These are phyloP conservation scores for Apus apus DNA, from an alignment of 2,113 vertebrate genomes.

Conservation along the genomic window DNA sequence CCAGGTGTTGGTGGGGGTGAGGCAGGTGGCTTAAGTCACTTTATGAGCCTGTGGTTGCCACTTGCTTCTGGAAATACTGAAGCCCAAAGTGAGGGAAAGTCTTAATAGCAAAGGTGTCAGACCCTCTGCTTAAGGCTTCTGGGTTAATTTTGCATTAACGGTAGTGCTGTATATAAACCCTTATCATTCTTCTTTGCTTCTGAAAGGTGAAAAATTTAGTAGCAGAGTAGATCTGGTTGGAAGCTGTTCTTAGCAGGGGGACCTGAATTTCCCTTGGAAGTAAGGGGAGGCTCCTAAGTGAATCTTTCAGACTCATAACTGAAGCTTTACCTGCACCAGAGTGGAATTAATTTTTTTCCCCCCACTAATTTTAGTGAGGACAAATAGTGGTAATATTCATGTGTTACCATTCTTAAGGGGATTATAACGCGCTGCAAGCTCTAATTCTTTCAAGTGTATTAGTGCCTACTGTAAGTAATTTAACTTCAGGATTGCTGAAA, in stretches of 20 bases:
- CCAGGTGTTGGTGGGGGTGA: background rate
- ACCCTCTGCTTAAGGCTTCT: background rate
- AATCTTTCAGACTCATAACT: background rate
- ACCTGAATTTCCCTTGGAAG: background rate
- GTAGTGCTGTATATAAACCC: background rate
- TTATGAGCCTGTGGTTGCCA: fast-evolving
- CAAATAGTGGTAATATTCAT: background rate
- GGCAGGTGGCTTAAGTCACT: background rate
- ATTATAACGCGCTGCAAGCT: background rate
- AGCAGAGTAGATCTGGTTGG: background rate
- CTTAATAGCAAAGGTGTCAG: background rate
- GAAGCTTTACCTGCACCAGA: background rate
- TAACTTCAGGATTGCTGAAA: background rate
- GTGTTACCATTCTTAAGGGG: background rate
- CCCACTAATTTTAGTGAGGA: background rate
- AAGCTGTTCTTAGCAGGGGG: background rate
- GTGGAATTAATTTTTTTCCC: background rate
- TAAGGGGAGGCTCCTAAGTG: background rate
- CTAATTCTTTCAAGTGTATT: background rate
- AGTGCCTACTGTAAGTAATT: background rate
- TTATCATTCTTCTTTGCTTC: background rate
- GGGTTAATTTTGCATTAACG: background rate
- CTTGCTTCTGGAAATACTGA: background rate
- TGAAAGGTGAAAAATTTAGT: background rate
- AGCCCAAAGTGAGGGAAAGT: background rate